Evolutionary conservation across 2,888 invertebrate genomes (phyloP).

Genomic region (Cristatella mucedo): DNA sequence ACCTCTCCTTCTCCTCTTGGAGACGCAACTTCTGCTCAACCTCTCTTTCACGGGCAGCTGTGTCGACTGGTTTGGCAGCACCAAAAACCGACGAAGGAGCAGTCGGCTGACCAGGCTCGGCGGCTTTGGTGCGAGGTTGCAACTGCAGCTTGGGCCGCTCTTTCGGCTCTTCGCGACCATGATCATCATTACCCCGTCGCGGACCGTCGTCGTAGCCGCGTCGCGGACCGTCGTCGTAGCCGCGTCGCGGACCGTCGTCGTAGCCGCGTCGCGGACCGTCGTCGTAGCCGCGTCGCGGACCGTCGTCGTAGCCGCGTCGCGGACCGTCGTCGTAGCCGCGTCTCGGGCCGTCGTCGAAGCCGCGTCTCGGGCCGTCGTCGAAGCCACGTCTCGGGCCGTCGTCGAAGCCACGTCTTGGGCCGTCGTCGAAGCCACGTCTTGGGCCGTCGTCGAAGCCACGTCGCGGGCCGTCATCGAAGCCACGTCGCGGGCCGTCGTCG

Average conservation of each 20-base stretch:
- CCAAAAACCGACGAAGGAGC: slow-evolving; percentile 64
- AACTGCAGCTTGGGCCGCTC: slow-evolving; percentile 64
- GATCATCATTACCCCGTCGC: not conserved
- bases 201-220: slow-evolving; percentile 1
- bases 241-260: slow-evolving; percentile 8
- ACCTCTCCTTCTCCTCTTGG: slow-evolving; percentile 12
- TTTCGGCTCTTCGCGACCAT: slow-evolving; percentile 16
- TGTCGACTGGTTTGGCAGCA: slow-evolving; percentile 85
- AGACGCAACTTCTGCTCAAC: slow-evolving; percentile 62
- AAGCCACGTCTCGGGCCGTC: slow-evolving; percentile 18
- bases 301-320: too few relatives aligned
- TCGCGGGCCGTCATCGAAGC: not conserved
- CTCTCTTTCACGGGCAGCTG: slow-evolving; percentile 69
- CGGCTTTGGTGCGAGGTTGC: slow-evolving; percentile 61
- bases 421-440: slow-evolving; percentile 14
- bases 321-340: slow-evolving; percentile 1
- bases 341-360: not conserved
- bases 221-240: slow-evolving; percentile 8
- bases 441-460: slow-evolving; percentile 12
- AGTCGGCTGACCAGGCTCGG: slow-evolving; percentile 38
- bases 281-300: slow-evolving; percentile 2
- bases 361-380: not conserved
- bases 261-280: slow-evolving; percentile 8
- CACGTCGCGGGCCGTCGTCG: not conserved
- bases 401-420: slow-evolving; percentile 17